Base-by-base conservation (phyloP, 1,140 invertebrate species). In the Thrips palmi region DNA sequence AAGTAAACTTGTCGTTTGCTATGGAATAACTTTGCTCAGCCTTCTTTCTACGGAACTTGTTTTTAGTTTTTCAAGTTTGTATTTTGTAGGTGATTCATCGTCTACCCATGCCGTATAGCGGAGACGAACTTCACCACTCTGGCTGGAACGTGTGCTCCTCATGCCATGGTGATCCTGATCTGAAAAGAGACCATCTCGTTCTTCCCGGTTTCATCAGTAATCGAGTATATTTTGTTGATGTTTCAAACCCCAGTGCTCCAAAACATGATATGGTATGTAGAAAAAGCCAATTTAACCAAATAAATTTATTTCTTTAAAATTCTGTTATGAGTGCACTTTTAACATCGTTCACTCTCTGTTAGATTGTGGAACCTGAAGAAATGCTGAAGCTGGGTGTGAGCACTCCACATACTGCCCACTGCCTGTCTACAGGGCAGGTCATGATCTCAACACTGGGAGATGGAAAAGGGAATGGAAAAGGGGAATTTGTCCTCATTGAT, bases 111-210 rank as follows among this genome's bases (percentile, higher is more conserved):
- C 71, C 74, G n/a, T 56, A 78, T 37, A 51, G 65, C 4, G 80
- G 75, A 1, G 86, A 97, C 52, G 92, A 97, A 56, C 54, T 97
- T 1, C 92, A 97, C 54, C 92, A 97, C 53, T 79, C 74, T 12
- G 92, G 91, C 0, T 97, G 91, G 91, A 97, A 97, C 53, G 71
- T 86, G 6, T 97, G 92, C 54, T 89, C 85, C 44, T 91, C 86
- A 58, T 94, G 88, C 55, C 64, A 75, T 53, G 63, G 64, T 29
- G 71, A 76, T 44, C 49, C 60, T 0, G 59, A 64, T 0, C 65
- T 71, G 8, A 71, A 70, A 40, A 59, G 88, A 21, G 69, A 87
- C 51, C 71, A 77, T 18, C 52, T 97, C 11, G 70, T 97, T 7
- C 51, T 96, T 19, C 91, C 92, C 0, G 67, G 71, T 39, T 52